These are phyloP conservation scores for Gadus macrocephalus DNA, from an alignment of 2,113 vertebrate genomes.

Conservation along the genomic window DNA sequence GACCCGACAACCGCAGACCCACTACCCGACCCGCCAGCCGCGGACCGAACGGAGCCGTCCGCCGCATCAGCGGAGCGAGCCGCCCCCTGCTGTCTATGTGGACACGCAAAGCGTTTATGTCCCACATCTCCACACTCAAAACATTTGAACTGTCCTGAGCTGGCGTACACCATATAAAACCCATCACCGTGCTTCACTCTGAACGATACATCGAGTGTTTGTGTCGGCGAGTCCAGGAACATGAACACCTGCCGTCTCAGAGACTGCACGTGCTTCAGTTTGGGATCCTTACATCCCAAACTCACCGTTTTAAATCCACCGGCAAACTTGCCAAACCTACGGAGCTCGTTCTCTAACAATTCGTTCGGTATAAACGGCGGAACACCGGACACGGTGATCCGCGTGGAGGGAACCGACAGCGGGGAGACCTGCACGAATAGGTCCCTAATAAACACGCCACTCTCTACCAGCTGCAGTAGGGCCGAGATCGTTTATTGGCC, in stretches of 20 bases:
- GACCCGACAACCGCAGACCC: too few relatives aligned
- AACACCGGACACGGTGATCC: not conserved
- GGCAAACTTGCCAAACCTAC: not conserved
- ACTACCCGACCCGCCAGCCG: too few relatives aligned
- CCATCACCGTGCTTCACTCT: not conserved
- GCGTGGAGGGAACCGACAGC: too few relatives aligned
- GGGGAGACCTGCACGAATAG: too few relatives aligned
- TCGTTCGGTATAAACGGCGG: not conserved
- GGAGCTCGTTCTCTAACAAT: not conserved
- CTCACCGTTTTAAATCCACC: not conserved
- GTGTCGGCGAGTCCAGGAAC: not conserved
- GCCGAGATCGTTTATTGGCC: too few relatives aligned
- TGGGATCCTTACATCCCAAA: not conserved
- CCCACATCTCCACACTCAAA: slow-evolving; percentile 1
- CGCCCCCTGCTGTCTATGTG: too few relatives aligned
- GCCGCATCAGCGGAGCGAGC: too few relatives aligned
- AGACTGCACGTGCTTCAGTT: not conserved
- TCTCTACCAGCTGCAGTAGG: too few relatives aligned
- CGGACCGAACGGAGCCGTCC: too few relatives aligned
- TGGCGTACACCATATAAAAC: not conserved
- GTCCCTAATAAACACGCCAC: too few relatives aligned
- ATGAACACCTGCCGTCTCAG: not conserved
- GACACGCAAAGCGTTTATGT: not conserved
- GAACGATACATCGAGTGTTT: not conserved
- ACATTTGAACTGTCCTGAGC: not conserved